Conservation (phyloP, 2,113 vertebrate species). For the Calidris pugnax region DNA sequence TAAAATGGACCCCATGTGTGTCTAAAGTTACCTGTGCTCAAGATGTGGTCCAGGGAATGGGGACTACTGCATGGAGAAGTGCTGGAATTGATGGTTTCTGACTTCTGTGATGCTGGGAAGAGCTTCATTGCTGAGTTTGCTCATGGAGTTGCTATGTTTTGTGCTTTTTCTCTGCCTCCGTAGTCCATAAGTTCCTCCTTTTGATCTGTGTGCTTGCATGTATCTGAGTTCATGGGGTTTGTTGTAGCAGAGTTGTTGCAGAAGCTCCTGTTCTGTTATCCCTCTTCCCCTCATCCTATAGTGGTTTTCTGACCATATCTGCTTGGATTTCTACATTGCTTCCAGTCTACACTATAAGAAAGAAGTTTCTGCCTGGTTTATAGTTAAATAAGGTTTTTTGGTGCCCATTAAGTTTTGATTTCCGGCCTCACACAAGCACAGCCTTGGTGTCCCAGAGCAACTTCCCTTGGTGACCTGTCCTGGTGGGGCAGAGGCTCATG, state of each 20-base stretch:
- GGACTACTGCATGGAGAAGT: neutral
- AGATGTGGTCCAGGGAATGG: neutral
- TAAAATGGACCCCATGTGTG: neutral
- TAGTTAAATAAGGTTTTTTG: neutral
- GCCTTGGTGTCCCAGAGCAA: neutral
- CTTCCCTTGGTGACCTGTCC: neutral
- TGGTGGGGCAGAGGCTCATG: neutral
- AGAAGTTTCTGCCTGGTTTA: neutral
- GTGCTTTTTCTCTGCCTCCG: neutral
- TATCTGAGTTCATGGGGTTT: rapidly evolving
- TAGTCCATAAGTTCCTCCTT: rapidly evolving
- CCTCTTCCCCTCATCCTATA: neutral
- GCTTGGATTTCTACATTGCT: neutral
- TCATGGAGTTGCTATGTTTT: neutral
- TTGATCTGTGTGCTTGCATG: neutral
- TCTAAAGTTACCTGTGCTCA: neutral
- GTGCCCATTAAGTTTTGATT: neutral
- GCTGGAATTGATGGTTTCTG: neutral
- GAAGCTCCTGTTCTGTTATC: neutral
- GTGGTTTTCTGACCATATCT: neutral
- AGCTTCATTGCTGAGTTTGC: neutral
- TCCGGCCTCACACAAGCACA: neutral
- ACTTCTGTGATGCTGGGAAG: neutral
- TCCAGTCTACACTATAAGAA: neutral
- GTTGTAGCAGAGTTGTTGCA: neutral